Percentiles rank a stretch among this genome's conserved stretches.
phyloP scores from a whole-genome alignment of 2,888 invertebrate species.

The Eupithecia subumbrata region DNA sequence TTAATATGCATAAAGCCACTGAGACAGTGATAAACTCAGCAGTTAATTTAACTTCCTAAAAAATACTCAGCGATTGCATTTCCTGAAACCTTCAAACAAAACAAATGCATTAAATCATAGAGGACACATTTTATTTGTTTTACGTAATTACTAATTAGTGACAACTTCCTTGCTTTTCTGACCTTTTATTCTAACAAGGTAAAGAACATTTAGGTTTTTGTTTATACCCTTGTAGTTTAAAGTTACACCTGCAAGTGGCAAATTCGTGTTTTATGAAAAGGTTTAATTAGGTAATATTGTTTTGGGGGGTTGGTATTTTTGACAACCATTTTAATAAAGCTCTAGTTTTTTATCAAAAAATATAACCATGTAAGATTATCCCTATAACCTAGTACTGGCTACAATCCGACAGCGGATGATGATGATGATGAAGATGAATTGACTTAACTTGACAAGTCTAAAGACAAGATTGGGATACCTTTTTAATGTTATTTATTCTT shows the following conservation, averaged over 20 bases:
- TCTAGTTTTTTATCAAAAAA: no score
- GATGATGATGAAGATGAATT: no score
- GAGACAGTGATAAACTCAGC: constrained; percentile 5
- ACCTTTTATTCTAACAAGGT: constrained; percentile 8
- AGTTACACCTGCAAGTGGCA: background rate
- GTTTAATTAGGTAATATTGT: background rate
- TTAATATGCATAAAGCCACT: background rate
- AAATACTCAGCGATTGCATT: constrained; percentile 18
- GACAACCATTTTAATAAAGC: background rate
- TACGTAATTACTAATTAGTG: constrained; percentile 15
- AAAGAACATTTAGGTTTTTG: background rate
- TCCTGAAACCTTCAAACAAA: constrained; percentile 33
- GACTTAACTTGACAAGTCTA: background rate
- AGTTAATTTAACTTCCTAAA: constrained; percentile 21
- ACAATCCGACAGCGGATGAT: background rate
- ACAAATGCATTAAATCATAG: constrained; percentile 27
- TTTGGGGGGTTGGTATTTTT: background rate
- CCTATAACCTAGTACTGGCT: background rate
- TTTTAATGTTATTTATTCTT: background rate
- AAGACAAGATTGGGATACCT: background rate
- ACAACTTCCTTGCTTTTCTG: constrained; percentile 19
- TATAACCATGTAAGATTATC: background rate
- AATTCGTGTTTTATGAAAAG: background rate
- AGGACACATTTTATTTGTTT: constrained; percentile 23
- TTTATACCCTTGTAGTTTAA: background rate